Evolutionary conservation across 2,797 vertebrate genomes (phyloP), one percentile per base, ranked within the genome.

Genomic region (Typhlichthys eigenmanni): DNA sequence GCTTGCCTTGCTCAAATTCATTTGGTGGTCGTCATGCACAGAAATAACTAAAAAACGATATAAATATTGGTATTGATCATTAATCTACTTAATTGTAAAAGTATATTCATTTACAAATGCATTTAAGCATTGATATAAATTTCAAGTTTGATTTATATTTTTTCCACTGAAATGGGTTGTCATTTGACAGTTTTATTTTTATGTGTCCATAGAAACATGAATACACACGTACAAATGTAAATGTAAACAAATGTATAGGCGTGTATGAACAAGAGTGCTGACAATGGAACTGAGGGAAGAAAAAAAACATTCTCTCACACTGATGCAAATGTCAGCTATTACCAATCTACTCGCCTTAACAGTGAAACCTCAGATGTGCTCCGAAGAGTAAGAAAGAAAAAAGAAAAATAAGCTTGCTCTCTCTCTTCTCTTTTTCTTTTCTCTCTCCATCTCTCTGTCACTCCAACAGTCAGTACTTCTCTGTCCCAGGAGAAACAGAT

Each of bases 401-500:
- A 34, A 29, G 5, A 55, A 51, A 54, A 17, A 38, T 8, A 24
- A 55, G 75, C 66, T 74, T 70, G 82, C 61, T 64, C 55, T 77
- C 67, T 32, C 48, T 50, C 29, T 46, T 14, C 8, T 4, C 57
- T 12, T 16, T 13, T 46, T n/a, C 12, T 14, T 17, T 14, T 3
- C 73, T 71, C 69, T 81, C 80, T 87, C 85, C 73, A 34, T 58
- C 7, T 24, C 29, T 43, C 13, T 17, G 11, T 29, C 38, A 47
- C 65, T 53, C 57, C 24, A 52, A 48, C 65, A 55, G 17, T 54
- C 56, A 50, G 38, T 55, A 55, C 48, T 43, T 47, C 52, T 58
- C 55, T 83, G 81, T 87, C 86, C 76, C 77, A 76, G 71, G 79
- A 88, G 75, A 75, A 88, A 76, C 74, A 61, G 81, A 84, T 81